Evolutionary conservation across 2,888 invertebrate species (phyloP).

Genomic region (Drosophila niveifrons): DNA sequence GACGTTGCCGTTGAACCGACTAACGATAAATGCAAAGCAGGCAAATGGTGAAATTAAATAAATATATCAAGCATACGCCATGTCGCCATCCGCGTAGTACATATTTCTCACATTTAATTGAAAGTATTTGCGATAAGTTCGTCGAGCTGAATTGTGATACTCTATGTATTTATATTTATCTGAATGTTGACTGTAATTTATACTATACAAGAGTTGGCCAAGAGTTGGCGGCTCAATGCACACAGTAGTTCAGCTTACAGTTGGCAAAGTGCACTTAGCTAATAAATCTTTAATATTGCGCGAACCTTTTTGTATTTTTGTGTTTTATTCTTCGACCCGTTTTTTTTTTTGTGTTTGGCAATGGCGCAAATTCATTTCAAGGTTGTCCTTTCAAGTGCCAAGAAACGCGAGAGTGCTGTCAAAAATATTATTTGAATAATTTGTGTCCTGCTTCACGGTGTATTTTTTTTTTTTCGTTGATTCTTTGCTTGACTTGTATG

Average conservation of each 20-base stretch:
- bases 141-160: not conserved
- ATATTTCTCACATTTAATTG: not conserved
- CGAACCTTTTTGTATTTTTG: slow-evolving; percentile 44
- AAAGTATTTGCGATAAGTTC: not conserved
- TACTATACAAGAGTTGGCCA: slow-evolving; percentile 27
- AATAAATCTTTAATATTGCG: slow-evolving; percentile 76
- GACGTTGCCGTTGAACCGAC: slow-evolving; percentile 34
- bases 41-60: slow-evolving; percentile 48
- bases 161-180: slow-evolving; percentile 7
- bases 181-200: slow-evolving; percentile 38
- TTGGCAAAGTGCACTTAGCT: slow-evolving; percentile 76
- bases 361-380: slow-evolving; percentile 63
- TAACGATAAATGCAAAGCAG: slow-evolving; percentile 29
- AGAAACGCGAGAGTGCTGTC: slow-evolving; percentile 68
- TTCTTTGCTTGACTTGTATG: slow-evolving; percentile 27
- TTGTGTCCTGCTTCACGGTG: slow-evolving; percentile 61
- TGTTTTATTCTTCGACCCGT: not conserved
- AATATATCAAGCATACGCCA: slow-evolving; percentile 64
- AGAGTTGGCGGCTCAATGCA: slow-evolving; percentile 58
- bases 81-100: slow-evolving; percentile 11
- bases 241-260: slow-evolving; percentile 17
- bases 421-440: slow-evolving; percentile 79
- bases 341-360: slow-evolving; percentile 33
- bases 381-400: slow-evolving; percentile 78
- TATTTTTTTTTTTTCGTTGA: slow-evolving; percentile 21